These are phyloP conservation scores for Semaprochilodus insignis DNA, from an alignment of 2,797 vertebrate genomes.

Conservation along the genomic window DNA sequence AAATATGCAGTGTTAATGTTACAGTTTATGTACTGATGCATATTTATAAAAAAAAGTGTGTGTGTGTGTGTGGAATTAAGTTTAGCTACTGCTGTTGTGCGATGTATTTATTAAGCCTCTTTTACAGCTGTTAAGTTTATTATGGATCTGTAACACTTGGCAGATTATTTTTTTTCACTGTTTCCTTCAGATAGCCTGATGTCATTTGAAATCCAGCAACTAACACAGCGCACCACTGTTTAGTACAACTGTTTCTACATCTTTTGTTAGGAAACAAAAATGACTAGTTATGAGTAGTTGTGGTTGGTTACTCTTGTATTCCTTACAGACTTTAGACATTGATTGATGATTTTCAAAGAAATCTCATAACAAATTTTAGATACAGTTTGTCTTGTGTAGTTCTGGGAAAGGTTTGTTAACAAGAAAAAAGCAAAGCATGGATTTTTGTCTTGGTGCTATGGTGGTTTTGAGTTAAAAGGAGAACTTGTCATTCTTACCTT, in stretches of 20 bases:
- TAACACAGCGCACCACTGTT: neutral
- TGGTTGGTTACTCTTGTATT: neutral
- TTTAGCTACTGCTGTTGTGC: neutral
- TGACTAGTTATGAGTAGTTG: too few relatives aligned
- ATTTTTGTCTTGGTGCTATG: neutral
- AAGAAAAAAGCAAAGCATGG: neutral
- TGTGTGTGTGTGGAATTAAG: neutral
- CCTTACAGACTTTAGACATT: neutral
- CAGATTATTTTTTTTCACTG: neutral
- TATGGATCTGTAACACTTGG: neutral
- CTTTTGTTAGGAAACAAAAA: neutral
- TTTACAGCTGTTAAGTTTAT: neutral
- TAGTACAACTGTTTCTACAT: neutral
- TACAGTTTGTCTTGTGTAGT: neutral
- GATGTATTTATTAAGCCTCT: neutral
- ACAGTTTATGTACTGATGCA: too few relatives aligned
- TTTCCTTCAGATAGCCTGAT: neutral
- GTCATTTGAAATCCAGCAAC: slow-evolving; percentile 1
- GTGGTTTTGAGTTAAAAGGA: neutral
- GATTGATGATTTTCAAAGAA: neutral
- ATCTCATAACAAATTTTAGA: neutral
- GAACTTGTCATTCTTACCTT: neutral
- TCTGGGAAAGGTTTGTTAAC: slow-evolving; percentile 4
- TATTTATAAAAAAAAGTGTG: too few relatives aligned
- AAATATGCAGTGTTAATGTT: neutral